phyloP scores from a whole-genome alignment of 2,888 invertebrate species.

The Stramonita haemastoma region DNA sequence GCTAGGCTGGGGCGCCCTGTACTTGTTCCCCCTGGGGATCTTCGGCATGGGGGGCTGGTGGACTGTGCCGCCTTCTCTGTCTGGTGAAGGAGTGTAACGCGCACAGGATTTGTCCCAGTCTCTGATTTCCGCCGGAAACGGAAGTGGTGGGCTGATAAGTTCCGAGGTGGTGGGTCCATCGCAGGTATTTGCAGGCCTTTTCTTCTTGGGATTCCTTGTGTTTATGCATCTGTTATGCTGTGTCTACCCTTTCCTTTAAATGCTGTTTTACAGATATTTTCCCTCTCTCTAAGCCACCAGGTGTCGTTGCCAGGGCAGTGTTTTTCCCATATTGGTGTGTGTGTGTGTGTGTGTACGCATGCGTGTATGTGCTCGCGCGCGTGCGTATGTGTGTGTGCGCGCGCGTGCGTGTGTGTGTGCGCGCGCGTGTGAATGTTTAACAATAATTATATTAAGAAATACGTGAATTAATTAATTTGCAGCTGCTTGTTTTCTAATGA shows the following conservation, averaged over 20 bases:
- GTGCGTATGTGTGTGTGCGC: no score
- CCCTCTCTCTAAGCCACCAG: neutral
- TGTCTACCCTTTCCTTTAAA: neutral
- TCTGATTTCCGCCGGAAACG: neutral
- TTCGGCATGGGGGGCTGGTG: slow-evolving; percentile 64
- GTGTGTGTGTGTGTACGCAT: neutral
- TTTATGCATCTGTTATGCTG: neutral
- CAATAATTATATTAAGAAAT: no score
- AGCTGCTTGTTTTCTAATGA: no score
- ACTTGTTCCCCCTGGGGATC: slow-evolving; percentile 62
- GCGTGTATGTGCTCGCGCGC: no score
- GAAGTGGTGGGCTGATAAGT: neutral
- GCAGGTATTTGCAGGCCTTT: neutral
- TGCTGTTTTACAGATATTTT: neutral
- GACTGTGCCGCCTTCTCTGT: slow-evolving; percentile 59
- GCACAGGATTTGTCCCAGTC: neutral
- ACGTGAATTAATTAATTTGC: no score
- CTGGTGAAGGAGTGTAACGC: slow-evolving; percentile 58
- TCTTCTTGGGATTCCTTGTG: neutral
- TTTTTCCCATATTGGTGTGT: no score
- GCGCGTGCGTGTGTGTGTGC: no score
- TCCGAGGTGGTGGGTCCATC: neutral
- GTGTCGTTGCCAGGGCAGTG: neutral
- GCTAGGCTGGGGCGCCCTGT: slow-evolving; percentile 77
- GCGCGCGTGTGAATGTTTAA: no score